Evolutionary conservation across 2,888 invertebrate genomes (phyloP), one percentile per base, ranked within the genome.

Genomic region (Dorcus parallelipipedus): DNA sequence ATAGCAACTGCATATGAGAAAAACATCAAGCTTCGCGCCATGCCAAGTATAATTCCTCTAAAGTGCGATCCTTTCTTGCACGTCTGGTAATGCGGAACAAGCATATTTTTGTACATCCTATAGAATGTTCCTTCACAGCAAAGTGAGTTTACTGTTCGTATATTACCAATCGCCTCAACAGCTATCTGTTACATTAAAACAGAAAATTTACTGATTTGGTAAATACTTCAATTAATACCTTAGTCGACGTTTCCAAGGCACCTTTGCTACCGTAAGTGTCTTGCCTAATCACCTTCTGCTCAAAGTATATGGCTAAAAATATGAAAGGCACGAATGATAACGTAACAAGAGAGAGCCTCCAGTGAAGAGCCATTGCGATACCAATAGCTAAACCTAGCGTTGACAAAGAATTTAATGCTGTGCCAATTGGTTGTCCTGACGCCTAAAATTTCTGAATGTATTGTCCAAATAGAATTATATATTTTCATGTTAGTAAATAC

Each of bases 161-260:
- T 86, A 66, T 88, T 88, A 4, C 86, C 82, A 4, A 89, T 87
- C 1, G 87, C 87, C 72, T 90, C 89, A 17, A 88, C 86, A 2
- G 89, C 86, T 56, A 88, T 80, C 84, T 84, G 69, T 23, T 68
- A 65, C 48, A 45, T 63, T 33, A 33, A 23, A 33, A 6, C 6
- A 6, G 26, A 33, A 33, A 33, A 33, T 33, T 5, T 33, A 33
- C 7, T 33, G 26, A 33, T 33, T 33, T 33, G 6, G 26, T 33
- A 33, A 33, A 6, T 23, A 7, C 39, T 9, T 40, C 23, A 26
- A 20, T 45, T 2, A 17, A 39, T 51, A 58, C 61, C 42, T 61
- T 61, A 9, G 61, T 54, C 23, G 61, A 61, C 41, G 53, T 47
- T 14, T 41, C 20, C 10, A 61, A 33, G 0, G 61, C 50, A 33